Base-by-base conservation (phyloP, 2,797 vertebrate species). In the Erpetoichthys calabaricus region DNA sequence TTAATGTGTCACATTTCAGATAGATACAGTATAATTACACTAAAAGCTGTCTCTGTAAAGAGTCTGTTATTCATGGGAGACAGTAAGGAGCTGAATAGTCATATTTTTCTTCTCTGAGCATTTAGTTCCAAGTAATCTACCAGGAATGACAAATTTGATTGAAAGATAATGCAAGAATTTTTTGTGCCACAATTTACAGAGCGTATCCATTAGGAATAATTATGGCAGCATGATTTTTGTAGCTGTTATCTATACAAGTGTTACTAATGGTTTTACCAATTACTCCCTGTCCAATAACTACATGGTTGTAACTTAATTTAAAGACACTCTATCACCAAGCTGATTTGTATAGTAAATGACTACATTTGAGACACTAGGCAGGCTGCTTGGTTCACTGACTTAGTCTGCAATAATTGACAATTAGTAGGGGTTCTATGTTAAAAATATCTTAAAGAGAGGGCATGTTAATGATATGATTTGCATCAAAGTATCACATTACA, bases 191-290 rank as follows among this genome's bases (percentile, higher is more conserved):
- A 87, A 89, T 92, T 89, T 90, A 86, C 90, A 87, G 83, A 89
- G 87, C 89, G 85, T 89, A 89, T 86, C 88, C 88, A 94, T 92
- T 96, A 91, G 84, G 84, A 89, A 89, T 84, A 86, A 91, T 90
- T 92, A 91, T 88, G 86, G 86, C 84, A 88, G 82, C 86, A 89
- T 90, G 86, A 91, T 91, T 91, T 88, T 88, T 86, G 86, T 89
- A 83, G 88, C 86, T 87, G 90, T 91, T 92, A 92, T 96, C 91
- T 91, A 87, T 89, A 93, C 91, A 91, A 91, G 91, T 93, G 90
- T 91, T 91, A 89, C 91, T 94, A 95, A 97, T 97, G 91, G 89
- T 81, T 94, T 92, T 94, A 96, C 94, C 92, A 96, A 87, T 88
- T 87, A 87, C 83, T 85, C 83, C 83, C 83, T 83, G 83, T 88